Base-by-base conservation (phyloP, 2,797 vertebrate genomes). In the Carapus acus region DNA sequence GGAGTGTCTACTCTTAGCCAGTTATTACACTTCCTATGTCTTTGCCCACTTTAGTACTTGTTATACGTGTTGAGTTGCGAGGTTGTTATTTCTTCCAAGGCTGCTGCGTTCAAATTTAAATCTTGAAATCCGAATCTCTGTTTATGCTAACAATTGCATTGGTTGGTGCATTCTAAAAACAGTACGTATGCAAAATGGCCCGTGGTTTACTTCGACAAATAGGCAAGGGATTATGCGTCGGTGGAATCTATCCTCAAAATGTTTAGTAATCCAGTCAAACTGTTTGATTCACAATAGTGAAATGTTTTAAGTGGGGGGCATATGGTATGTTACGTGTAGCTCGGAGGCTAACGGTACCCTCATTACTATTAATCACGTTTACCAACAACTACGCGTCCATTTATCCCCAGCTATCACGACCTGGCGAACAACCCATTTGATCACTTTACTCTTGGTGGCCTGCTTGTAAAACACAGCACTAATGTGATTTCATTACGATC, bases 351-450 rank as follows among this genome's bases (percentile, higher is more conserved):
- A 56, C 58, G 44, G 33, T 34, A 39, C 40, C 38, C 43, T 50
- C 39, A 49, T 53, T 47, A 18, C 50, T 40, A 22, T 19, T 17
- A 50, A 57, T 31, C 56, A 78, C 76, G 78, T 81, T 78, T 67
- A 52, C 52, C 60, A 74, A 78, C 69, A 73, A 63, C 68, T 49
- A 41, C 33, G 19, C 17, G 9, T 2, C 49, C 18, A 21, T 20
- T 50, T 40, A 19, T 19, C 15, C 12, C 4, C 11, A 8, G 1
- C 9, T 9, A 8, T 8, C 34, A 4, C 18, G 33, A 7, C 46
- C 13, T 6, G 0, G 18, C 20, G 0, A 0, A 1, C 0, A 19
- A 8, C 36, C 16, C 0, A 0, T 7, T 0, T 42, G 22, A 54
- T 5, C 52, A 3, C 12, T 0, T 3, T 1, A n/a, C 6, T 20